phyloP scores from a whole-genome alignment of 2,797 vertebrate genomes.

The Aldrovandia affinis region DNA sequence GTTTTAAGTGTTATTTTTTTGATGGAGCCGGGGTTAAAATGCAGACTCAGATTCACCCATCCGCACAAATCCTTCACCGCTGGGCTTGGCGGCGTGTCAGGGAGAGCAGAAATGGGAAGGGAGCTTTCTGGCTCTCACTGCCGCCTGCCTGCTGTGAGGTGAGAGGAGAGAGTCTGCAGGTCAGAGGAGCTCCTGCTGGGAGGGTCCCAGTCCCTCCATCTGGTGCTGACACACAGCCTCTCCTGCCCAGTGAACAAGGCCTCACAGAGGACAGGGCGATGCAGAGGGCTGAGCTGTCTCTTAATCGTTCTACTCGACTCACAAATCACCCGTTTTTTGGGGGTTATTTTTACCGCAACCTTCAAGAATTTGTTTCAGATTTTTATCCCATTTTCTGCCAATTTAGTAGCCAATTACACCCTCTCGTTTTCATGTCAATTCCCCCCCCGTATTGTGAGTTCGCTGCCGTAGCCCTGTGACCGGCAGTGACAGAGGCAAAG shows the following conservation, averaged over 20 bases:
- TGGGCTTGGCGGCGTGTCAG: background rate
- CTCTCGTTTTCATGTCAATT: too few species aligned
- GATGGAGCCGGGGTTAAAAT: background rate
- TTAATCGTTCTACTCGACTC: background rate
- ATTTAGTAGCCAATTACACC: too few species aligned
- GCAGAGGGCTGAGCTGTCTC: background rate
- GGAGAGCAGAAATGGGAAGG: background rate
- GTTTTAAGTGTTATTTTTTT: too few species aligned
- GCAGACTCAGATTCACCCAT: background rate
- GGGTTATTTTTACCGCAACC: background rate
- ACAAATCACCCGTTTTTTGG: background rate
- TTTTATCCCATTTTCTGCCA: too few species aligned
- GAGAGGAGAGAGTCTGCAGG: slow-evolving; percentile 1
- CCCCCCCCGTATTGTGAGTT: too few species aligned
- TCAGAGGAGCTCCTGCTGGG: background rate
- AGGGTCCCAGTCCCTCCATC: slow-evolving; percentile 10
- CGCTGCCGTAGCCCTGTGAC: too few species aligned
- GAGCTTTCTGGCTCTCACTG: background rate
- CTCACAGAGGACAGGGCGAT: background rate
- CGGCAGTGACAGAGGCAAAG: too few species aligned
- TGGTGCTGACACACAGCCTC: background rate
- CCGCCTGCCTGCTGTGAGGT: background rate
- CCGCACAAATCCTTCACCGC: background rate
- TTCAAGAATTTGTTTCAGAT: too few species aligned
- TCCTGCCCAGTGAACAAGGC: background rate